phyloP scores from a whole-genome alignment of 2,797 vertebrate species.

The Crocidura indochinensis region DNA sequence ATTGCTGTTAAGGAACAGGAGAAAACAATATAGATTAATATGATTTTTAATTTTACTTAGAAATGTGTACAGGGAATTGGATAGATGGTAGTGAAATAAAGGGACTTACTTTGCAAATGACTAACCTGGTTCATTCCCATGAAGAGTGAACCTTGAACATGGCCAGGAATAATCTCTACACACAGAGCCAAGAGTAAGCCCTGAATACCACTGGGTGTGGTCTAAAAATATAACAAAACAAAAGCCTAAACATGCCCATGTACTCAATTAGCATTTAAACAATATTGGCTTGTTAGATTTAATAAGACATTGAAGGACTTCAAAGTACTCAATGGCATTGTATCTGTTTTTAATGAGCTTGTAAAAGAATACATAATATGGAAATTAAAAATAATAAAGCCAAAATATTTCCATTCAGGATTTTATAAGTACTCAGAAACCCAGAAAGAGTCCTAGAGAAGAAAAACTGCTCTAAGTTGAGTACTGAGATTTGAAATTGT shows the following conservation, averaged over 20 bases:
- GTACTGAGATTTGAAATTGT: conserved; percentile 27
- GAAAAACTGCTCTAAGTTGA: conserved; percentile 27
- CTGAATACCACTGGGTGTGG: too few species aligned
- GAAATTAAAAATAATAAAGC: conserved; percentile 34
- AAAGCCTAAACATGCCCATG: background rate
- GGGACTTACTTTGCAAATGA: too few species aligned
- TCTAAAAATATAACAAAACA: too few species aligned
- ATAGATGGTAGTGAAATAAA: too few species aligned
- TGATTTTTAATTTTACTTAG: conserved; percentile 61
- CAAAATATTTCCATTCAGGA: background rate
- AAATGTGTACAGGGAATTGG: background rate
- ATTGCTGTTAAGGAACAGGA: conserved; percentile 25
- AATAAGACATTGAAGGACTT: background rate
- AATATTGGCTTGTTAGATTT: conserved; percentile 24
- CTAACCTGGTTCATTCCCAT: too few species aligned
- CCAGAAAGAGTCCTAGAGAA: background rate
- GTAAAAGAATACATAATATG: conserved; percentile 20
- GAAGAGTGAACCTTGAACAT: too few species aligned
- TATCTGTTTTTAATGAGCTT: conserved; percentile 12
- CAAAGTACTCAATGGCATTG: background rate
- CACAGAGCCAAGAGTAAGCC: too few species aligned
- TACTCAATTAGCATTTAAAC: conserved; percentile 30
- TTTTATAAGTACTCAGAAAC: background rate
- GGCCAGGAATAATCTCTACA: too few species aligned
- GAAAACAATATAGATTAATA: conserved; percentile 5